Base-by-base conservation (phyloP, 2,888 invertebrate genomes). In the Lithophane ornitopus region DNA sequence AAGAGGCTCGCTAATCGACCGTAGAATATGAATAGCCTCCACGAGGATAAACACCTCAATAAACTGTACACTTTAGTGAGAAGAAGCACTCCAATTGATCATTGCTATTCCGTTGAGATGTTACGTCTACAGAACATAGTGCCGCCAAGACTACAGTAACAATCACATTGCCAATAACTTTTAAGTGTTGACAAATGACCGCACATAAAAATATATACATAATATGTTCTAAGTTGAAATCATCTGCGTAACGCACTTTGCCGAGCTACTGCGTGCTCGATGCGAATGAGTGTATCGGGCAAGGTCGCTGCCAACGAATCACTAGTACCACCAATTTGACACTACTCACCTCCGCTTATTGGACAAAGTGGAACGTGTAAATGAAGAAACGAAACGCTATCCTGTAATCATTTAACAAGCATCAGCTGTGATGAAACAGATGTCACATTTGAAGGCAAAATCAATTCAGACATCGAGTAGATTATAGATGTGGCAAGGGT, bases 331-430 rank as follows among this genome's bases (percentile, higher is more conserved):
- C 90, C 92, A 92, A 94, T 95, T 94, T 95, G 95, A 95, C 94
- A 94, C 91, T 91, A 86, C 91, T 95, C 95, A 95, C 94, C 94
- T 95, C 94, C 89, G 87, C 91, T 95, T 91, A 95, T 95, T 95
- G 94, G 89, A 92, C 94, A 92, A 95, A 95, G 92, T 95, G 95
- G 95, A 93, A 94, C 95, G 95, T 95, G 95, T 92, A 94, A 95
- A 95, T 95, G 94, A 93, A 95, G 94, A 94, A 94, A 92, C 92
- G 91, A 94, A 94, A 93, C 92, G 91, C 91, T 91, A 92, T 93
- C 93, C 94, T 93, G 90, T 90, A 92, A 92, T 91, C 90, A 91
- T 93, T 94, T 94, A 93, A 94, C 93, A 91, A 91, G 89, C 91
- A 90, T 90, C 90, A 89, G 85, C 88, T 90, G 90, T 94, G 91